Base-by-base conservation (phyloP, 2,888 invertebrate genomes). In the Andrena dorsata region DNA sequence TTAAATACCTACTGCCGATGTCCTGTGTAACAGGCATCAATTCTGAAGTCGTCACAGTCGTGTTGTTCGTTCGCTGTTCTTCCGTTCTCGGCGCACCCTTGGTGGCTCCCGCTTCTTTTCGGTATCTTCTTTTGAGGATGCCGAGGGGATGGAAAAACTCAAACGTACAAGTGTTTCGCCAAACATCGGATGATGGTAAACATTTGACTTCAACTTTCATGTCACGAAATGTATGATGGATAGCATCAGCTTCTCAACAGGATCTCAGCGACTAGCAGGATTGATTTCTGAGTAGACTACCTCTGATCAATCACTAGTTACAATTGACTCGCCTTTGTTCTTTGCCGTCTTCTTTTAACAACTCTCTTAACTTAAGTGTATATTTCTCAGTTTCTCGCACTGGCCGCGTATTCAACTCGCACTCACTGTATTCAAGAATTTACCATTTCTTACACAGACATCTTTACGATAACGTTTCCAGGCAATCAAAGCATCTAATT, bases 1-100 rank as follows among this genome's bases (percentile, higher is more conserved):
- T 91, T 91, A 91, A 90, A 88, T 86, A 86, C 86, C 86, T 65
- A 87, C 20, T 10, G 41, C 58, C 41, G 58, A 58, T 89, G 90
- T 89, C 90, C 41, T 41, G 41, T 86, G 83, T 86, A 90, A 74
- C 76, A 82, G 80, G 49, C 80, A 70, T 80, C 79, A 79, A 88
- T 89, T 88, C 80, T 79, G 76, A 80, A 71, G 76, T 63, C 75
- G 75, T 70, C 56, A 23, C 51, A 65, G 30, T 60, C 69, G 64
- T 47, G 32, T 56, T 49, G 47, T 70, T 65, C 61, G 60, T 47
- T 30, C 70, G 3, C 72, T 60, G 70, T 74, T 8, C 26, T 8
- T 20, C 51, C 61, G 20, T 53, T 56, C n/a, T 20, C 30, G 5
- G 53, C 28, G 10, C 70, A 20, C 41, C 64, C 65, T 56, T 69